Evolutionary conservation across 2,113 vertebrate genomes (phyloP).

Genomic region (Coregonus clupeaformis): DNA sequence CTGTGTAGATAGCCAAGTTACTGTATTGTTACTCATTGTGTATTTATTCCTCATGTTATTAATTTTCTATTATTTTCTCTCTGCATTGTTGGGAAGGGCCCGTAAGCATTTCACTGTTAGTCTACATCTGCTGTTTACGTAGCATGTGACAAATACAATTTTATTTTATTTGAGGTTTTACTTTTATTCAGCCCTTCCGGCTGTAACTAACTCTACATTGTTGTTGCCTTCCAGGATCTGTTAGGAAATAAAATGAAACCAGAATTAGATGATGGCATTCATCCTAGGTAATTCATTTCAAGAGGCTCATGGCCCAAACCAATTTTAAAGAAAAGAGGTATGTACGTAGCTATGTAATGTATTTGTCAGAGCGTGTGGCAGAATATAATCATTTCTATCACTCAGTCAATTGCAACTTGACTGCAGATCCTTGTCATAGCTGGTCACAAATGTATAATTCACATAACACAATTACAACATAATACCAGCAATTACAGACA

Average conservation of each 20-base stretch:
- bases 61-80: no score
- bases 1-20: no score
- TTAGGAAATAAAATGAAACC: conserved; percentile 2
- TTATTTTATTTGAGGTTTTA: neutral
- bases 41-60: no score
- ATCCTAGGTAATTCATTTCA: conserved; percentile 21
- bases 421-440: conserved; percentile 16
- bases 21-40: no score
- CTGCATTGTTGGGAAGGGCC: no score
- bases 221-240: neutral
- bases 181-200: neutral
- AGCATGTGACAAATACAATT: no score
- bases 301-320: conserved; percentile 4
- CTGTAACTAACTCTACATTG: neutral
- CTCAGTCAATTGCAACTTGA: conserved; percentile 15
- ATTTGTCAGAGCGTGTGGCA: no score
- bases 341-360: no score
- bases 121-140: no score
- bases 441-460: conserved; percentile 34
- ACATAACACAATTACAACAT: conserved; percentile 36
- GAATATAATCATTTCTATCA: conserved; percentile 24
- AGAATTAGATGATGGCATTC: conserved; percentile 18
- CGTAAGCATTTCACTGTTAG: no score
- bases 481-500: conserved; percentile 43
- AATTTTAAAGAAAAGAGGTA: neutral